Evolutionary conservation across 1,140 invertebrate genomes (phyloP).

Genomic region (Drosophila mauritiana): DNA sequence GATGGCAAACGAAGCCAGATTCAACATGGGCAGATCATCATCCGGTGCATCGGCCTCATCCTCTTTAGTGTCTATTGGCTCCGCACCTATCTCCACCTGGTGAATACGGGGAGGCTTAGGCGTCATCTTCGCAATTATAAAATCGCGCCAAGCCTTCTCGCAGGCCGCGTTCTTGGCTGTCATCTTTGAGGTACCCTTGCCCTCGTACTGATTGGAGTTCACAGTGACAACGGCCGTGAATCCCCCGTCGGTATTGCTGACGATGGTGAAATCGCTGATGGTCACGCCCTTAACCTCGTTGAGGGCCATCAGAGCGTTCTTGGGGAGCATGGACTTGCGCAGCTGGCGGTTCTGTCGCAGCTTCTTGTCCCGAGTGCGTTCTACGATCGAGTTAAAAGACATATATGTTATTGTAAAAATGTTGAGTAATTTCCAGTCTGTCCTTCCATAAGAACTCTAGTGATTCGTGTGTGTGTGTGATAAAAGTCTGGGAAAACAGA

Average conservation of each 20-base stretch:
- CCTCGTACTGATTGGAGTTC: slow-evolving; percentile 76
- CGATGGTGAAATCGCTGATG: slow-evolving; percentile 81
- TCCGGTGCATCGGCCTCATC: slow-evolving; percentile 68
- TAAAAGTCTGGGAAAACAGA: no score
- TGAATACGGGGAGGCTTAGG: slow-evolving; percentile 67
- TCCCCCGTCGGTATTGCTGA: slow-evolving; percentile 66
- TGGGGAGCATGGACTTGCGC: slow-evolving; percentile 89
- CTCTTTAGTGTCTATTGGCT: slow-evolving; percentile 52
- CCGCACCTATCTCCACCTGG: slow-evolving; percentile 16
- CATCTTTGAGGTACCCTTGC: slow-evolving; percentile 85
- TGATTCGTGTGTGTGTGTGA: no score
- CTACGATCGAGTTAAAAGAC: slow-evolving; percentile 22
- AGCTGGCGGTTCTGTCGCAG: slow-evolving; percentile 89
- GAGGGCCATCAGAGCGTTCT: slow-evolving; percentile 94
- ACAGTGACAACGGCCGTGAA: slow-evolving; percentile 80
- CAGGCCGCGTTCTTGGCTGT: slow-evolving; percentile 88
- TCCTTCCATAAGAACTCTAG: no score
- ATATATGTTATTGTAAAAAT: no score
- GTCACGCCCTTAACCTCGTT: slow-evolving; percentile 90
- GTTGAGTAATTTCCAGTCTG: no score
- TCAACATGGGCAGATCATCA: slow-evolving; percentile 89
- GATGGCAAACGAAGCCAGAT: slow-evolving; percentile 90
- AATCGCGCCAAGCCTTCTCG: slow-evolving; percentile 89
- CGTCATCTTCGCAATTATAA: slow-evolving; percentile 89
- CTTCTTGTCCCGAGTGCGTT: slow-evolving; percentile 86